Conservation (phyloP, 2,113 vertebrate genomes). For the Actenoides lindsayi region DNA sequence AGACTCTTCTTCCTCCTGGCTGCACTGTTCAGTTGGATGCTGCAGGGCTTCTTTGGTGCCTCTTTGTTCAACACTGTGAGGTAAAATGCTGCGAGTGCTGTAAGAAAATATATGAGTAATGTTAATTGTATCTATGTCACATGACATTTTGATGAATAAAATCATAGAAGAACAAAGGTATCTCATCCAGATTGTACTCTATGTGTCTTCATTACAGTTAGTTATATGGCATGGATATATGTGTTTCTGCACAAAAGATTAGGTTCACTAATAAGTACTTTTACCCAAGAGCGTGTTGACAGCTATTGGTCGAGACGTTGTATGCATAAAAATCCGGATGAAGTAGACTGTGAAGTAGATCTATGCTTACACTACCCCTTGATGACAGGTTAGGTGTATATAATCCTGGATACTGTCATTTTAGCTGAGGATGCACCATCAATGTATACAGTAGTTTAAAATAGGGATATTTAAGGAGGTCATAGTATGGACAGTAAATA, state of each 20-base stretch:
- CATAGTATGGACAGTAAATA: not conserved
- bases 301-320: not conserved
- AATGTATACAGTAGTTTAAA: not conserved
- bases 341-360: rapidly evolving
- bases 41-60: not conserved
- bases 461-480: not conserved
- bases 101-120: not conserved
- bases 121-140: not conserved
- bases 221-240: not conserved
- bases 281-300: not conserved
- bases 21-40: not conserved
- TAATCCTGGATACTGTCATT: not conserved
- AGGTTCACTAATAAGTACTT: not conserved
- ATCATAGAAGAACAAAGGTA: not conserved
- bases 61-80: not conserved
- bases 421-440: not conserved
- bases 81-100: not conserved
- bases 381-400: not conserved
- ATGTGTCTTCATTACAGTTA: not conserved
- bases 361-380: not conserved
- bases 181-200: not conserved
- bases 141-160: not conserved
- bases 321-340: not conserved
- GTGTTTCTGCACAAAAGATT: not conserved
- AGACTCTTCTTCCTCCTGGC: not conserved